Conservation (phyloP, 2,888 invertebrate genomes). For the Coleophora flavipennella region DNA sequence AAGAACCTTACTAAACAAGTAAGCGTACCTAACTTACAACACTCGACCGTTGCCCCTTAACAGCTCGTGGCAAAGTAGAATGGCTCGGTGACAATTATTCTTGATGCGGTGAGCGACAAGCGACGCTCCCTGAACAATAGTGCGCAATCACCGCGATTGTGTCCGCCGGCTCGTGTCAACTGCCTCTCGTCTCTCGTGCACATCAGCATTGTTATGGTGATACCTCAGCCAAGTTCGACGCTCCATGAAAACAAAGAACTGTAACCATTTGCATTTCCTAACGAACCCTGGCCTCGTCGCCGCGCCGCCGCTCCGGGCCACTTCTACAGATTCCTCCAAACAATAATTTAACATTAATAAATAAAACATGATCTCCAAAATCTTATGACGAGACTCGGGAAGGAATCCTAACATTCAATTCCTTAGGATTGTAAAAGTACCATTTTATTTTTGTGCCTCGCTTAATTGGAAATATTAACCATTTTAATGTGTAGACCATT, state of each 20-base stretch:
- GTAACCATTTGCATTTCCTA: constrained; percentile 52
- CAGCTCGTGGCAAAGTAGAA: constrained; percentile 25
- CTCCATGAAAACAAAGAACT: constrained; percentile 49
- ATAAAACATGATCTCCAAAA: constrained; percentile 45
- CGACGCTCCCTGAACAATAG: constrained; percentile 47
- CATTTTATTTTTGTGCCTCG: constrained; percentile 36
- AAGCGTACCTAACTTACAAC: constrained; percentile 14
- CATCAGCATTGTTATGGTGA: constrained; percentile 62
- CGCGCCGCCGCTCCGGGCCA: neutral
- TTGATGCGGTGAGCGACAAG: constrained; percentile 13
- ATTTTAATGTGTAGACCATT: constrained; percentile 50
- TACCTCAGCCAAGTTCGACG: constrained; percentile 47
- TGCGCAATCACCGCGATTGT: constrained; percentile 57
- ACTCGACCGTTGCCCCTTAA: constrained; percentile 38
- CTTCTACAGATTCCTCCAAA: neutral
- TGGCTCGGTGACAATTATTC: constrained; percentile 26
- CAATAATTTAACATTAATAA: constrained; percentile 25
- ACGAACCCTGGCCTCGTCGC: constrained; percentile 10
- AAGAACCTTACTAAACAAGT: too few relatives aligned
- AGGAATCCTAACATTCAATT: constrained; percentile 52
- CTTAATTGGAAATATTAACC: constrained; percentile 63
- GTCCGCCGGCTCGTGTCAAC: constrained; percentile 47
- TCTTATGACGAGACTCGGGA: constrained; percentile 15
- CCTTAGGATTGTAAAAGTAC: constrained; percentile 44
- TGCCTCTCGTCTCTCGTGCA: constrained; percentile 53